Evolutionary conservation across 1,140 invertebrate genomes (phyloP), one percentile per base, ranked within the genome.

Genomic region (Eueides isabella): DNA sequence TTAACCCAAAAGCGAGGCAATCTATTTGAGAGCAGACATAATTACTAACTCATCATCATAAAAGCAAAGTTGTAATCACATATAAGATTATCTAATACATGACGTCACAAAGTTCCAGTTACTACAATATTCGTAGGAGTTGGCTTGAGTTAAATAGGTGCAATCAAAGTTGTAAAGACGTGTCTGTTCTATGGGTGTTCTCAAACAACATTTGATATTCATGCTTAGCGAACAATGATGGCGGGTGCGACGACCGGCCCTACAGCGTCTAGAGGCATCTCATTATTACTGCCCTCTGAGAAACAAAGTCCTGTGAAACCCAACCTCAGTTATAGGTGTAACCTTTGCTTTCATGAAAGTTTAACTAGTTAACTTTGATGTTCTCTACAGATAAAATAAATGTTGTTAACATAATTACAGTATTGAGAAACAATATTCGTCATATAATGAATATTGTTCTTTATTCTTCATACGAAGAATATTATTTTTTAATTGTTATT

Each of bases 91-190:
- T 63, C 62, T 70, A 71, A 75, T 69, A 30, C 31, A n/a, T 74
- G 67, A 69, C 61, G 41, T 65, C 48, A 67, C 48, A 67, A 55
- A 2, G 48, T 55, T 55, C 33, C 35, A 29, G 44, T 68, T 11
- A 23, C 48, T 68, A 26, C 12, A 67, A 61, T 41, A 44, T 68
- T 74, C 63, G 71, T 61, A 65, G 41, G 78, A 85, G 72, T 82
- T 84, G 76, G 72, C 76, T 48, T 31, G 71, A 83, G 71, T 87
- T 82, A 82, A 85, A 82, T 82, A 73, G 78, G 78, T 70, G 78
- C 77, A 84, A 86, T 88, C 82, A 85, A 86, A 90, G 79, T 88
- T 90, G 77, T 79, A 78, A 74, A 78, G 77, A 76, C 71, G 78
- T 76, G 75, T 71, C 68, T 75, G 67, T 74, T 76, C 67, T 74